Evolutionary conservation across 2,113 vertebrate species (phyloP).

Genomic region (Corythornis vintsioides): DNA sequence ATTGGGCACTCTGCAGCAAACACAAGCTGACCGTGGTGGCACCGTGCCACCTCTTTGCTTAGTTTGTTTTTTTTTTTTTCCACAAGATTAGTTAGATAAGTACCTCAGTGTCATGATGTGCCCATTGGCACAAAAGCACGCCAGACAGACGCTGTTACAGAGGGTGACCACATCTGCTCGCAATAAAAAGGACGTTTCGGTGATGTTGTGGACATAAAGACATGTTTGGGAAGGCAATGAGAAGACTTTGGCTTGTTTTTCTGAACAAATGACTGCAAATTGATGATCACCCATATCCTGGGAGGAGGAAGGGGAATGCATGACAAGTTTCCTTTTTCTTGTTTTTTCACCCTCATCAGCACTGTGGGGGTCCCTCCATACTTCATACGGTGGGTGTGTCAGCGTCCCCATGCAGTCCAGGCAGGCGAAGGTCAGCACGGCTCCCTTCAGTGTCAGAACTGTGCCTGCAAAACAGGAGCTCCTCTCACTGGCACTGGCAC

Average conservation of each 20-base stretch:
- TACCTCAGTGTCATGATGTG: slow-evolving; percentile 98
- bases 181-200: slow-evolving; percentile 95
- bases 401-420: slow-evolving; percentile 87
- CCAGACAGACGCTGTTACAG: slow-evolving; percentile 91
- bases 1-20: not conserved
- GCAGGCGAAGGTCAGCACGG: slow-evolving; percentile 88
- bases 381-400: slow-evolving; percentile 88
- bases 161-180: slow-evolving; percentile 89
- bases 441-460: slow-evolving; percentile 90
- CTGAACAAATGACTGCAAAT: slow-evolving; percentile 92
- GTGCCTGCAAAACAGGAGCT: slow-evolving; percentile 78
- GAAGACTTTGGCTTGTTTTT: slow-evolving; percentile 98
- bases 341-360: slow-evolving; percentile 86
- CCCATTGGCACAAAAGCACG: slow-evolving; percentile 97
- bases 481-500: not conserved
- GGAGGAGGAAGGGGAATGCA: slow-evolving; percentile 87
- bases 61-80: not conserved
- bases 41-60: not conserved
- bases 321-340: slow-evolving; percentile 87
- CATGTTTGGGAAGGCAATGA: slow-evolving; percentile 96
- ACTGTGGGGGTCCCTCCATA: slow-evolving; percentile 89
- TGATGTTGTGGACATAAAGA: slow-evolving; percentile 96
- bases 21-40: not conserved
- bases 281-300: slow-evolving; percentile 92
- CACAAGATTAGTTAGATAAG: slow-evolving; percentile 48